Base-by-base conservation (phyloP, 2,888 invertebrate species). In the Polydrusus tereticollis region DNA sequence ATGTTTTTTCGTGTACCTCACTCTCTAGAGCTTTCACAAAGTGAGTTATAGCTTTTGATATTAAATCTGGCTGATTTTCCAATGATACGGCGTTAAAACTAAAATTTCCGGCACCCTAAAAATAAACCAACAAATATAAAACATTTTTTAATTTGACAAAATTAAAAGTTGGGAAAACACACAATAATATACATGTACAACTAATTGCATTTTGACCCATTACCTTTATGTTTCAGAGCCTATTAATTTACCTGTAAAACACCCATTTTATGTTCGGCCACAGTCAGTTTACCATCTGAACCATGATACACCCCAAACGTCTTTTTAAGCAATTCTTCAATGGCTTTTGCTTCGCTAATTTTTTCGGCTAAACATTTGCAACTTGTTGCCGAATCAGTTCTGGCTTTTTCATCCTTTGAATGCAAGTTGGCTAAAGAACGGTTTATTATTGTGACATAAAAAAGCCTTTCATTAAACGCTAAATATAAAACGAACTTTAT, bases 1-100 rank as follows among this genome's bases (percentile, higher is more conserved):
- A 86, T 0, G 95, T 96, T 81, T 95, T 95, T 85, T 98, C 98
- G 84, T 98, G 97, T 33, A 95, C 94, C 89, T 98, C 98, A 58
- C 89, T 88, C 81, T 95, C 94, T 45, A 98, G 87, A 45, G 94
- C 91, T 83, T 93, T 93, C 23, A 93, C 87, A 82, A 94, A 92
- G 79, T 92, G 89, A 41, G 90, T 88, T 1, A 89, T 87, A 1
- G 91, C 92, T 52, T 87, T 87, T 74, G 89, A 87, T 69, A 93
- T 88, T 64, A 92, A 83, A 60, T 85, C 83, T 45, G 90, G 89
- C 1, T 90, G 86, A 60, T 88, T 87, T 20, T 86, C 87, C 1
- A 89, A 88, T 3, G 88, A 83, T 7, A 94, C 91, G 2, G 89
- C 88, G 81, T 95, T 92, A 72, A 87, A 88, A 80, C 92, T 92